phyloP scores from a whole-genome alignment of 2,113 vertebrate species.

The Oophaga pumilio region DNA sequence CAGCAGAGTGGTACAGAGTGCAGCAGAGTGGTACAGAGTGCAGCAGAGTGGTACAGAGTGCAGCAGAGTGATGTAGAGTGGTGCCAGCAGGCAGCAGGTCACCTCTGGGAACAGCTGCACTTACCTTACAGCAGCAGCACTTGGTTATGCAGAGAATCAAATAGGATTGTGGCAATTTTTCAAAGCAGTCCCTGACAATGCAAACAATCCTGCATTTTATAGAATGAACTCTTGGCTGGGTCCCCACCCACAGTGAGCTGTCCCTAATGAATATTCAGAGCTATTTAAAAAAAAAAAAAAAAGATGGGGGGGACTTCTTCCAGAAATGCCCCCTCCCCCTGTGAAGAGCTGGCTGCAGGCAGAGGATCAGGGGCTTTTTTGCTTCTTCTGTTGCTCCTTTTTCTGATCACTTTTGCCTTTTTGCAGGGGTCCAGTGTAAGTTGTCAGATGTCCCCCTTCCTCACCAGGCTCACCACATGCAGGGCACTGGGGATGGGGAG shows the following conservation, averaged over 20 bases:
- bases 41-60: too few species aligned
- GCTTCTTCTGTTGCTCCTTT: neutral
- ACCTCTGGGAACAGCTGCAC: neutral
- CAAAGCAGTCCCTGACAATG: slow-evolving; percentile 18
- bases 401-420: neutral
- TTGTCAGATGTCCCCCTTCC: slow-evolving; percentile 37
- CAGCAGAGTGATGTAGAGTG: too few species aligned
- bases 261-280: slow-evolving; percentile 62
- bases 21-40: too few species aligned
- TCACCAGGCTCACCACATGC: slow-evolving; percentile 57
- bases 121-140: slow-evolving; percentile 1
- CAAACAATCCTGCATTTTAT: slow-evolving; percentile 63
- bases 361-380: neutral
- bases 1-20: too few species aligned
- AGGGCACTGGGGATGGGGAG: slow-evolving; percentile 71
- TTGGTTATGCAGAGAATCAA: neutral
- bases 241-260: slow-evolving; percentile 64
- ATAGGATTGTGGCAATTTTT: slow-evolving; percentile 33
- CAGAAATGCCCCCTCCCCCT: neutral
- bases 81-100: too few species aligned
- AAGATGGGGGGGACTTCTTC: neutral
- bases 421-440: slow-evolving; percentile 60
- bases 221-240: slow-evolving; percentile 58
- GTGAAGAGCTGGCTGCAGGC: neutral
- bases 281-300: slow-evolving; percentile 33